phyloP scores from a whole-genome alignment of 92 coral and sea anemone genomes.

The Porites rus region DNA sequence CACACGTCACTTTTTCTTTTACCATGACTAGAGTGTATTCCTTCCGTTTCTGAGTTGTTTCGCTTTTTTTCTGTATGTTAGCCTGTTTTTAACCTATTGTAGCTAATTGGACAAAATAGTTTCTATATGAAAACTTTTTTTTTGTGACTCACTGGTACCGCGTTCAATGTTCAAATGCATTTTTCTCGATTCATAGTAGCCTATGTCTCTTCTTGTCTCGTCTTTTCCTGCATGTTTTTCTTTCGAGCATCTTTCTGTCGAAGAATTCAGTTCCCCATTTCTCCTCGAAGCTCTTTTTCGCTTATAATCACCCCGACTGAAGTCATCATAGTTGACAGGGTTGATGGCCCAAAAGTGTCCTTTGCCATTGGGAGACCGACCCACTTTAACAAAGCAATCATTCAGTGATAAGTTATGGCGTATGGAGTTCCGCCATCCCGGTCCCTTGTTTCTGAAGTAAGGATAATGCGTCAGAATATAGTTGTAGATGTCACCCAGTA shows the following conservation, averaged over 20 bases:
- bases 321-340: constrained; percentile 80
- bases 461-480: constrained; percentile 80
- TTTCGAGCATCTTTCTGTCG: not conserved
- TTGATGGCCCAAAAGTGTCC: constrained; percentile 94
- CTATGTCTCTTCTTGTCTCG: not conserved
- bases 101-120: constrained; percentile 11
- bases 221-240: not conserved
- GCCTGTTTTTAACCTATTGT: not conserved
- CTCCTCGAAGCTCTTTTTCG: constrained; percentile 52
- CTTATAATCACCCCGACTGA: constrained; percentile 80
- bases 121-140: constrained; percentile 38
- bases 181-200: not conserved
- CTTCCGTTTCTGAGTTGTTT: not conserved
- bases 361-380: constrained; percentile 87
- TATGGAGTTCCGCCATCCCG: constrained; percentile 90
- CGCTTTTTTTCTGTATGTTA: not conserved
- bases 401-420: constrained; percentile 84
- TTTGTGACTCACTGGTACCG: not conserved
- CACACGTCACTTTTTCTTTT: not conserved
- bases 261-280: not conserved
- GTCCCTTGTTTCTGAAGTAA: constrained; percentile 82
- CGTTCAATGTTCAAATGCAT: not conserved
- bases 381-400: constrained; percentile 87
- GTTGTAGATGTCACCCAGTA: constrained; percentile 84
- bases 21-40: not conserved